Evolutionary conservation across 2,797 vertebrate species (phyloP), one percentile per base, ranked within the genome.

Genomic region (Chlorospingus flavigularis): DNA sequence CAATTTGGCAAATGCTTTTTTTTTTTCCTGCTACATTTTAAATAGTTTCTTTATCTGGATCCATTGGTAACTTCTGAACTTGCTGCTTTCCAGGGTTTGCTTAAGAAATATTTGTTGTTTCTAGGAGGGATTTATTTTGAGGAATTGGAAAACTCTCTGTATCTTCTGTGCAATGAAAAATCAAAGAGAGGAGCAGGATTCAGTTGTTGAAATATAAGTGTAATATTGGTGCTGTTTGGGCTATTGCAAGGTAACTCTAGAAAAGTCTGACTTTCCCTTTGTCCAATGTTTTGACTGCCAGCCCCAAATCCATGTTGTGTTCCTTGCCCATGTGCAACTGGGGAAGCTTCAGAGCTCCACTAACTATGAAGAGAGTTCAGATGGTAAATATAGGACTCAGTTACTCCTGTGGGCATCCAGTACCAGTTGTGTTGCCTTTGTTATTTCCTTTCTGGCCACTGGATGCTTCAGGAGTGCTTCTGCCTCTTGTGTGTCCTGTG

Each of bases 1-100:
- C 31, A 33, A 3, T 65, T 65, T 86, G 54, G 50, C 8, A 75
- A 91, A 65, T 30, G 3, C 16, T 1, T 50, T 47, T 25, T 39
- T 42, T 45, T 42, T 71, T 25, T 42, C 3, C 25, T 81, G 9
- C 20, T 21, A 10, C 0, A 0, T 63, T 73, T 92, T 20, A 60
- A 60, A 12, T 63, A 14, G 47, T 28, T 65, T 77, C 16, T 72
- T 87, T 65, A 5, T 65, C 54, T 65, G 25, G 7, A 65, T 47
- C 10, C 6, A 11, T 26, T 33, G 25, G 9, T 42, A n/a, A 71
- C 37, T 78, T 65, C 37, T n/a, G 8, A 75, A 13, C 40, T 14
- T 47, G 14, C 15, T 78, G 58, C 6, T 86, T 65, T 60, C 43
- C 74, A 62, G 19, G 9, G 5, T 58, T 88, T 73, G 8, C 7